phyloP scores from a whole-genome alignment of 2,888 invertebrate species.

The Drosophila borborema region DNA sequence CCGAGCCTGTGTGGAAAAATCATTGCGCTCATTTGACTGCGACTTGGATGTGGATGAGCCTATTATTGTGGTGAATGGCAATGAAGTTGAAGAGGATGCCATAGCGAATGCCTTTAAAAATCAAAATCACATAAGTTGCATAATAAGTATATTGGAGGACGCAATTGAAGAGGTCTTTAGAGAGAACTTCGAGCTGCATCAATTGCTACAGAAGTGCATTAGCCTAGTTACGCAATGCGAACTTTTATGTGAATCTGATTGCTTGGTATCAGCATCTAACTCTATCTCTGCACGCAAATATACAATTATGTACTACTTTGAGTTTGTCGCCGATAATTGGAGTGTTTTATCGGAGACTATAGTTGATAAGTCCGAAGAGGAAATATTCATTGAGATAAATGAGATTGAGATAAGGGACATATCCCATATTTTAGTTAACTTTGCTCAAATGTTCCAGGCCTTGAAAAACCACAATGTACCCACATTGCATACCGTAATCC shows the following conservation, averaged over 20 bases:
- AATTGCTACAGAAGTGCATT: not conserved
- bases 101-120: too few relatives aligned
- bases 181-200: not conserved
- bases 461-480: not conserved
- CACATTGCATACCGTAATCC: slow-evolving; percentile 8
- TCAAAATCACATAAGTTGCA: not conserved
- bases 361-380: not conserved
- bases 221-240: not conserved
- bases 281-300: not conserved
- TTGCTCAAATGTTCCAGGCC: not conserved
- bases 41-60: not conserved
- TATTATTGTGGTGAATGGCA: not conserved
- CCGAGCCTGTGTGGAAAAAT: not conserved
- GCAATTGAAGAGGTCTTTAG: not conserved
- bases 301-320: not conserved
- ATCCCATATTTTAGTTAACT: not conserved
- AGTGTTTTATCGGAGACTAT: not conserved
- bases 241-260: not conserved
- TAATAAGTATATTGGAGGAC: not conserved
- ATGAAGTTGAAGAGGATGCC: not conserved
- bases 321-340: slow-evolving; percentile 4
- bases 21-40: not conserved
- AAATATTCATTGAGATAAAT: not conserved
- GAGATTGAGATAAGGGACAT: not conserved
- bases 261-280: not conserved